Evolutionary conservation across 2,888 invertebrate species (phyloP), one percentile per base, ranked within the genome.

Genomic region (Carpatolechia fugitivella): DNA sequence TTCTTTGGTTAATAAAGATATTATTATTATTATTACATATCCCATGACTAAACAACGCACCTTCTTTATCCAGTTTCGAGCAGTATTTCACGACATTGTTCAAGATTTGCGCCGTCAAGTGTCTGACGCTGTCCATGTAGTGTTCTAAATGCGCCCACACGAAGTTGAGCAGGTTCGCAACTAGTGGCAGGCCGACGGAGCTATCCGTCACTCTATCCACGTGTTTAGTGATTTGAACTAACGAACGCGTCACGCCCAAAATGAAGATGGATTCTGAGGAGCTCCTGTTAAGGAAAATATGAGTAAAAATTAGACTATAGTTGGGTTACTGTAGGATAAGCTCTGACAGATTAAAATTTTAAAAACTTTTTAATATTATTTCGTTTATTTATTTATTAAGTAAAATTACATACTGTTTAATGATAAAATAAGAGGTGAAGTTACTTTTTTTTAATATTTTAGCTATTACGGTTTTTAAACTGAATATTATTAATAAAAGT

Each of bases 121-220:
- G 92, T 0, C 93, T 76, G 20, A 95, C 93, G 60, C 92, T 92
- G 69, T 95, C 94, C 73, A 93, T 90, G 66, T 91, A 90, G 77
- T 93, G 93, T 49, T 94, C 93, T 46, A 94, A 76, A 64, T 93
- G 92, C 0, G 84, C 74, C 90, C 93, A 91, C 18, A 91, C 81
- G 72, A 91, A 93, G 18, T 54, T 46, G 50, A 80, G 65, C 56
- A 83, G 61, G 0, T 40, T 33, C 0, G 70, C 69, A 47, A 74
- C 66, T 1, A 80, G 55, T 3, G 41, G 44, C 4, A 63, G 30
- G 0, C 74, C 79, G 2, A 57, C 10, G 0, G 29, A 35, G 1
- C 44, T 24, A 47, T 61, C 55, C 0, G 41, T n/a, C 10, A 59
- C 33, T 14, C 51, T 62, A 16, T 62, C 55, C 1, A 83, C 59